These are phyloP conservation scores for Cyprinodon tularosa DNA, from an alignment of 2,113 vertebrate species.

Conservation along the genomic window DNA sequence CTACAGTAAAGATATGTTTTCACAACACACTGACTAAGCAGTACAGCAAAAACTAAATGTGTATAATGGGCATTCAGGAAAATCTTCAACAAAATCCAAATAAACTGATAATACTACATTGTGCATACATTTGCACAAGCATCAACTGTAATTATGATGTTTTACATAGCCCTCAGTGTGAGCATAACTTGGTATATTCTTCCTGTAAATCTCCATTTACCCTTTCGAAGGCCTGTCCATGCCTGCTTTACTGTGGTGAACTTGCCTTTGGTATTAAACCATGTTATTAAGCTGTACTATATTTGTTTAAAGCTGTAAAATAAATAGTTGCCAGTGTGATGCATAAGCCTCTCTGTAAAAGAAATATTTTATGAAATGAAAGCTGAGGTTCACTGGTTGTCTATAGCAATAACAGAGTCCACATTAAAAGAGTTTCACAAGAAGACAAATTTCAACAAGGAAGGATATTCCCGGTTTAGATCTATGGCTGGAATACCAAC, in stretches of 20 bases:
- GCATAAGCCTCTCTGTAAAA: conserved; percentile 50
- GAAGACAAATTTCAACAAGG: no score
- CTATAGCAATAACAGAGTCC: no score
- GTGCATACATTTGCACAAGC: neutral
- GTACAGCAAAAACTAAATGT: neutral
- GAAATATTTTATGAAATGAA: conserved; percentile 45
- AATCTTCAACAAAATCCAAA: neutral
- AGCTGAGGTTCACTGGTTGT: no score
- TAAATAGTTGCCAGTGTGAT: conserved; percentile 68
- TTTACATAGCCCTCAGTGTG: neutral
- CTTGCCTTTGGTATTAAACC: conserved; percentile 41
- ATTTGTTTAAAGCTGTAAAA: conserved; percentile 67
- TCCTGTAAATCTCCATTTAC: neutral
- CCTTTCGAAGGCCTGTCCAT: conserved; percentile 7
- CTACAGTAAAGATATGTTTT: neutral
- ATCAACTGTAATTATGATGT: neutral
- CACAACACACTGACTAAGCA: conserved; percentile 19
- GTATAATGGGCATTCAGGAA: neutral
- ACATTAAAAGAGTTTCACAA: no score
- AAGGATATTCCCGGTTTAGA: no score
- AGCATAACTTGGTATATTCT: conserved; percentile 18
- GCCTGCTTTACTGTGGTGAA: conserved; percentile 29
- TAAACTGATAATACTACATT: neutral
- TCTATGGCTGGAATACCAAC: no score
- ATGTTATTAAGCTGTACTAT: conserved; percentile 60